Base-by-base conservation (phyloP, 2,888 invertebrate species). In the Lasioglossum pauxillum region DNA sequence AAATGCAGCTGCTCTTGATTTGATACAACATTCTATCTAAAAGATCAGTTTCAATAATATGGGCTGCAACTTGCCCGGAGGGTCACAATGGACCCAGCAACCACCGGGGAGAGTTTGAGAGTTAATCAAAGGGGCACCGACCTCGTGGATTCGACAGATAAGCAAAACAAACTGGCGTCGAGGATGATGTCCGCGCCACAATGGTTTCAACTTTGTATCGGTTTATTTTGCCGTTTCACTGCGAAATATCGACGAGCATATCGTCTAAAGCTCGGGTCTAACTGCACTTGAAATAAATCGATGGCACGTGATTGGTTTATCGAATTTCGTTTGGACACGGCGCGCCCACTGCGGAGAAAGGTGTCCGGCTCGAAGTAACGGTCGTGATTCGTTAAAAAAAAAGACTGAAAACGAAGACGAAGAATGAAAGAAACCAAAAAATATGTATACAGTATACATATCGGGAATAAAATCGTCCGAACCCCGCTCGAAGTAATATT, bases 261-360 rank as follows among this genome's bases (percentile, higher is more conserved):
- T 64, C 64, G 31, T 64, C 64, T 64, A 64, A 64, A 31, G 31
- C 64, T 31, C 80, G 23, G 2, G 46, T 71, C 46, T 71, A 23
- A 78, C 64, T 8, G 8, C 16, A 64, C 64, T 64, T 64, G 64
- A 64, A 64, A 31, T 64, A 31, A 64, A 64, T 53, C 69, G 38
- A 8, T 41, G 71, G 35, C 27, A 12, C 31, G 31, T 53, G 46
- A 69, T n/a, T 16, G 44, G 67, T 82, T 67, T 46, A 19, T 64
- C 64, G 64, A 64, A 14, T 64, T 64, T 64, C 64, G 64, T 64
- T 64, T 19, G 64, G 64, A 7, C 7, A 35, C 64, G 2, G 19
- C 19, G 8, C 64, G 31, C 8, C 7, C 31, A 19, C 19, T 19
- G 16, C 31, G 19, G 3, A 19, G 64, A 7, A 19, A 31, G 64